Base-by-base conservation (phyloP, 2,797 vertebrate species). In the Pampus argenteus region DNA sequence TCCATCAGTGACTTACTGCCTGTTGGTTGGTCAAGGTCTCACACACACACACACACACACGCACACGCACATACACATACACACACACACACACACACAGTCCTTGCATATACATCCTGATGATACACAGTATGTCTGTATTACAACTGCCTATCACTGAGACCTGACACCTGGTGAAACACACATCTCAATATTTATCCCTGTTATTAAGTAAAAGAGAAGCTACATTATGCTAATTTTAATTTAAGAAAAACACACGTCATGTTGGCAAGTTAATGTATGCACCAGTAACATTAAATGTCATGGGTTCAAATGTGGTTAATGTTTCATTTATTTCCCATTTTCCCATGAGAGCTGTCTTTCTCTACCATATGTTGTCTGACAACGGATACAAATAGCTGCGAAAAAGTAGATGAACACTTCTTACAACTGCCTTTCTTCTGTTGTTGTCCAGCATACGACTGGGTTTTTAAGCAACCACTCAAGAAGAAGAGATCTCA, bases 1-100 rank as follows among this genome's bases (percentile, higher is more conserved):
- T 88, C 60, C 76, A 89, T 90, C 86, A 84, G 74, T 74, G 74
- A 85, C 73, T 79, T 72, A 66, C 79, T 66, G 71, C 65, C 71
- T 78, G 79, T 47, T 84, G 82, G 71, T 52, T 66, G 61, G 68
- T 82, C 84, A 89, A 90, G 87, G 86, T 90, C 72, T 3, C 28
- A 15, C 26, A 67, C 44, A 38, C 67, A 48, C 40, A 44, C 47
- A 49, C 44, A 26, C 36, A 56, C 73, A 28, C 60, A 62, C 59
- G 11, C 62, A 40, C 58, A 28, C 52, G 49, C 70, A 74, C 60
- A 58, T 45, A 68, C 36, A 11, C 73, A 50, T 42, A 45, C 15
- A 38, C 45, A 47, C 60, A 65, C 28, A 56, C 50, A 26, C 44
- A 42, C 61, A 60, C 40, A 52, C 40, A 48, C 34, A 29, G 29